These are phyloP conservation scores for Herminia tarsipennalis DNA, from an alignment of 2,888 invertebrate species.

Conservation along the genomic window DNA sequence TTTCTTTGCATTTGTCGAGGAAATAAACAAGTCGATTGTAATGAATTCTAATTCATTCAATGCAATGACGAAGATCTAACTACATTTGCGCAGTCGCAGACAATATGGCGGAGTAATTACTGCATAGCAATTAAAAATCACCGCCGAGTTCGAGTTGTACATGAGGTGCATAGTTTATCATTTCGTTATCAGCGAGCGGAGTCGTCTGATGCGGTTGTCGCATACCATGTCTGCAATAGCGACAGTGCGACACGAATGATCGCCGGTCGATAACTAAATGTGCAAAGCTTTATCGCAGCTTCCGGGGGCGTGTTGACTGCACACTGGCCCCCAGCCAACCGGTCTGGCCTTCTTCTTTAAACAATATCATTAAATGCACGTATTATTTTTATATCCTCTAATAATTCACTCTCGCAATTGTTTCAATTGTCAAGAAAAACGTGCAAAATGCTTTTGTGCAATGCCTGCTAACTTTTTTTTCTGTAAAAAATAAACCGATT, in stretches of 20 bases:
- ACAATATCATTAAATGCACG: slow-evolving; percentile 62
- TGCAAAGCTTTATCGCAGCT: slow-evolving; percentile 55
- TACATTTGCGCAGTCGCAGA: slow-evolving; percentile 21
- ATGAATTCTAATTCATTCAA: slow-evolving; percentile 23
- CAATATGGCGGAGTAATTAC: slow-evolving; percentile 16
- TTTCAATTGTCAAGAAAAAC: slow-evolving; percentile 52
- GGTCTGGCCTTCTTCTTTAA: slow-evolving; percentile 67
- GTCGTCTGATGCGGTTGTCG: neutral
- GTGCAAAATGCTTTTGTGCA: slow-evolving; percentile 39
- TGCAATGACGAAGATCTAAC: slow-evolving; percentile 19
- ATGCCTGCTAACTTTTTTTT: slow-evolving; percentile 26
- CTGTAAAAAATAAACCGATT: slow-evolving; percentile 35
- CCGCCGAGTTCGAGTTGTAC: neutral
- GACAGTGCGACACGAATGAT: slow-evolving; percentile 16
- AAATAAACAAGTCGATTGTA: slow-evolving; percentile 15
- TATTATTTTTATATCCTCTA: slow-evolving; percentile 58
- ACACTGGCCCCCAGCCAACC: slow-evolving; percentile 70
- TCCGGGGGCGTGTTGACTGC: slow-evolving; percentile 68
- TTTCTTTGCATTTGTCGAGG: slow-evolving; percentile 2
- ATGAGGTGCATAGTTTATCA: slow-evolving; percentile 5
- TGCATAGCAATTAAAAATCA: slow-evolving; percentile 10
- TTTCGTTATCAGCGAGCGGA: slow-evolving; percentile 8
- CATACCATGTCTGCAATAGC: slow-evolving; percentile 24
- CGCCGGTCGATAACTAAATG: slow-evolving; percentile 48
- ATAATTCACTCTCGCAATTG: slow-evolving; percentile 61